Percentiles rank a stretch among this genome's conserved stretches.
These are phyloP conservation scores for Eupithecia subumbrata DNA, from an alignment of 2,888 invertebrate genomes.

Conservation along the genomic window DNA sequence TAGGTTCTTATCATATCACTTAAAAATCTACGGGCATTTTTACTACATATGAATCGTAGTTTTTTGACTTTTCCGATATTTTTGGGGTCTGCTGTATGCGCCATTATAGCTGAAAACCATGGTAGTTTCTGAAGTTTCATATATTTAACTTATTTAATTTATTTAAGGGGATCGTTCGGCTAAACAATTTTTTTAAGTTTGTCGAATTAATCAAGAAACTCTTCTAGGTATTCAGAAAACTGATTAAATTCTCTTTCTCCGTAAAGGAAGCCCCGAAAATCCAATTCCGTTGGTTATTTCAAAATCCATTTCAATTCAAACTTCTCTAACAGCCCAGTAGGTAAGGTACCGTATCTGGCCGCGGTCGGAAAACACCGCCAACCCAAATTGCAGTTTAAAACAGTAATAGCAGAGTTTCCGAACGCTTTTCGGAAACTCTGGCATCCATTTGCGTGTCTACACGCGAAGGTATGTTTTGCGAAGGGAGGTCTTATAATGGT, in stretches of 20 bases:
- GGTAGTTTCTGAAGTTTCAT: neutral
- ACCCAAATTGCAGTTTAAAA: conserved; percentile 31
- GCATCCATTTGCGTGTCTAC: conserved; percentile 29
- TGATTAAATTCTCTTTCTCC: neutral
- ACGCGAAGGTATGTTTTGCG: conserved; percentile 16
- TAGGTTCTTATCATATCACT: neutral
- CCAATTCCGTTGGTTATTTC: neutral
- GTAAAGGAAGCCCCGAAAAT: neutral
- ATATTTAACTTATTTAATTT: no score
- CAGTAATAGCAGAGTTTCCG: conserved; percentile 30
- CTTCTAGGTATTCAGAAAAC: neutral
- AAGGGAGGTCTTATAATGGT: neutral
- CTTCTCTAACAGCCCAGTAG: neutral
- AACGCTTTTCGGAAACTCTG: conserved; percentile 25
- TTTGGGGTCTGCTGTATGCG: no score
- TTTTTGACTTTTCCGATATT: no score
- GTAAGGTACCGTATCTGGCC: conserved; percentile 1
- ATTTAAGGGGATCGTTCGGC: no score
- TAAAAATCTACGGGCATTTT: neutral
- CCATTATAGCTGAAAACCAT: no score
- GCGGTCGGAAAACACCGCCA: conserved; percentile 4
- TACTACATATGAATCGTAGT: no score
- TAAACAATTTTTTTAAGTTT: no score
- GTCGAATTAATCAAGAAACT: neutral
- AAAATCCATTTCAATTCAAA: conserved; percentile 2